phyloP scores from a whole-genome alignment of 2,797 vertebrate genomes.

The Trichosurus vulpecula region DNA sequence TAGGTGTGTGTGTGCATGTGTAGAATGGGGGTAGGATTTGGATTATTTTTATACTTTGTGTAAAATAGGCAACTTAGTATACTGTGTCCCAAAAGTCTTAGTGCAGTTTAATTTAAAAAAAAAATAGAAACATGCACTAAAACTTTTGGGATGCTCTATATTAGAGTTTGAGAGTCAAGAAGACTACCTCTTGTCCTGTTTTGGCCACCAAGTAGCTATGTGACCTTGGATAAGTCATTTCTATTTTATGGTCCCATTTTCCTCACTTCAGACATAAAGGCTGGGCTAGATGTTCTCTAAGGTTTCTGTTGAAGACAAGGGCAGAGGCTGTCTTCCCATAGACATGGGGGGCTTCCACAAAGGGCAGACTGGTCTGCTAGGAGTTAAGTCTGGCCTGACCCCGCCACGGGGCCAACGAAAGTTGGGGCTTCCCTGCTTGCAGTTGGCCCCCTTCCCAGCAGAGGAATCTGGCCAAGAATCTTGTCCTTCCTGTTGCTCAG shows the following conservation, averaged over 20 bases:
- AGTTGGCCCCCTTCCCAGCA: slow-evolving; percentile 1
- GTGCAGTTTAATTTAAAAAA: neutral
- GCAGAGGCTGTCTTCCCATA: neutral
- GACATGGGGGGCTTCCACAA: neutral
- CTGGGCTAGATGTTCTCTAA: neutral
- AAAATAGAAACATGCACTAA: too few relatives aligned
- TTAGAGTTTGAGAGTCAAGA: too few relatives aligned
- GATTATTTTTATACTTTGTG: neutral
- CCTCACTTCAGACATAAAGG: neutral
- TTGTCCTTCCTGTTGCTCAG: neutral
- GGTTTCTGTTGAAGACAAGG: neutral
- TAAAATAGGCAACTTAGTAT: neutral
- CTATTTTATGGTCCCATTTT: too few relatives aligned
- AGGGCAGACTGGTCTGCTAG: neutral
- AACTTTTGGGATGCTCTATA: too few relatives aligned
- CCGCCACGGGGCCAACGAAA: neutral
- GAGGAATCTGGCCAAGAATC: neutral
- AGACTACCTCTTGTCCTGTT: too few relatives aligned
- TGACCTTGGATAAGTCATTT: too few relatives aligned
- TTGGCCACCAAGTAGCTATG: too few relatives aligned
- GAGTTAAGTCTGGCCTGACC: neutral
- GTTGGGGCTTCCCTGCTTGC: neutral
- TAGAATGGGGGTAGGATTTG: neutral
- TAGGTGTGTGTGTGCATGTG: too few relatives aligned
- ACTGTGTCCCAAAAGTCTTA: neutral